Percentiles rank a stretch among this genome's conserved stretches.
Conservation (phyloP, 2,113 vertebrate genomes). For the Agapornis roseicollis region DNA sequence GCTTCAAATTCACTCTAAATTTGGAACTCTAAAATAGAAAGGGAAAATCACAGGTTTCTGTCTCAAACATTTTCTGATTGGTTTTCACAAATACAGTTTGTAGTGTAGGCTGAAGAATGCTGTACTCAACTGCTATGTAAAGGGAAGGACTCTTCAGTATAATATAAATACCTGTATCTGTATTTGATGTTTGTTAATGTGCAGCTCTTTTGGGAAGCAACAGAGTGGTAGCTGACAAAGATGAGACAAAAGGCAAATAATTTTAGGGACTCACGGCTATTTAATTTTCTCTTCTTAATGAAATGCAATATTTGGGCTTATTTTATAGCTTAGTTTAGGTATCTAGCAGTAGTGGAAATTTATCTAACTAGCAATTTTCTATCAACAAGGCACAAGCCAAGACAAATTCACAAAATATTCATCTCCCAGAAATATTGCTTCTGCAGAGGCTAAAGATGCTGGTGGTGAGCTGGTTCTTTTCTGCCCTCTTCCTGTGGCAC, state of each 20-base stretch:
- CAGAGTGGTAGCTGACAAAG: background rate
- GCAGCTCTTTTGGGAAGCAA: background rate
- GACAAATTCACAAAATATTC: background rate
- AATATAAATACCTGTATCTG: background rate
- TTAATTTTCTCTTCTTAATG: background rate
- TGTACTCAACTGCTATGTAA: background rate
- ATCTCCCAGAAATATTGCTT: background rate
- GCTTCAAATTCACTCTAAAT: slow-evolving; percentile 14
- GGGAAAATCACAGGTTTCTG: slow-evolving; percentile 62
- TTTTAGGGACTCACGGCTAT: background rate
- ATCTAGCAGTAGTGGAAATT: background rate
- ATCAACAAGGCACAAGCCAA: background rate
- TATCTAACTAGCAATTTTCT: background rate
- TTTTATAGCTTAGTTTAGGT: background rate
- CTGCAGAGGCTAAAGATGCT: background rate
- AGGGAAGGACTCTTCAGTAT: background rate
- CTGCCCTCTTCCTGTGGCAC: background rate
- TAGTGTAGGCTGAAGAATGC: background rate
- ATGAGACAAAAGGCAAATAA: background rate
- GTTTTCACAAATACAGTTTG: background rate
- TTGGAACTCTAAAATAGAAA: slow-evolving; percentile 61
- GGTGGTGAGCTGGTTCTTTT: background rate
- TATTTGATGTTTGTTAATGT: background rate
- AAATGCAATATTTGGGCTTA: background rate
- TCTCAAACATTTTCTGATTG: slow-evolving; percentile 28